Base-by-base conservation (phyloP, 2,113 vertebrate genomes). In the Megaceryle torquata region DNA sequence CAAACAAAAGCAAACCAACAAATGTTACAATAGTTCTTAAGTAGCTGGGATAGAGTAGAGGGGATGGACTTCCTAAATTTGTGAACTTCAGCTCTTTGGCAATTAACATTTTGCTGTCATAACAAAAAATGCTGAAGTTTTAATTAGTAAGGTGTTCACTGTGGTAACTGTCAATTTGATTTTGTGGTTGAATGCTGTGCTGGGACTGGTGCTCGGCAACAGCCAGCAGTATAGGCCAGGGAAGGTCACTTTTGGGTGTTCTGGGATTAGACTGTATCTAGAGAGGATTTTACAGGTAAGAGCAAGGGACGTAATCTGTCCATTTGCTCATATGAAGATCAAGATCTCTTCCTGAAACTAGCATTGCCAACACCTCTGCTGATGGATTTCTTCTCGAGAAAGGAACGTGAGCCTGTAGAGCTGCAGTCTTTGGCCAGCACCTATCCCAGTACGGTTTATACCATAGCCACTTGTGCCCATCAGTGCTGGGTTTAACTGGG, bases 291-390 rank as follows among this genome's bases (percentile, higher is more conserved):
- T n/a, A 25, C 43, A 9, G 14, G 35, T 13, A 25, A 43, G 22
- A 84, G 35, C 41, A 29, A 51, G 82, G 46, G 46, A 56, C 15
- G 2, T 18, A 7, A 35, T 29, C 21, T 79, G 54, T 29, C 39
- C 9, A 0, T 70, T 70, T 12, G 22, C 44, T 78, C 6, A 57
- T 10, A 43, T 41, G 53, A 35, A 57, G 33, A 35, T 1, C 0
- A 77, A 5, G 8, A 2, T 13, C 35, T 76, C 10, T 15, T 53
- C 29, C 39, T 76, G 44, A 28, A 48, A 28, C 7, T 7, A 13
- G 44, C 5, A 3, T 31, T 51, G 3, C 35, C 57, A 28, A 9
- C 39, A 5, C 12, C 51, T 21, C 18, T 44, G 1, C 5, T 2
- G 2, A 13, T 71, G 54, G 2, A 13, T 67, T 64, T 6, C 77